These are phyloP conservation scores for Invenusta paracnida DNA, from an alignment of 2,888 invertebrate genomes.

Conservation along the genomic window DNA sequence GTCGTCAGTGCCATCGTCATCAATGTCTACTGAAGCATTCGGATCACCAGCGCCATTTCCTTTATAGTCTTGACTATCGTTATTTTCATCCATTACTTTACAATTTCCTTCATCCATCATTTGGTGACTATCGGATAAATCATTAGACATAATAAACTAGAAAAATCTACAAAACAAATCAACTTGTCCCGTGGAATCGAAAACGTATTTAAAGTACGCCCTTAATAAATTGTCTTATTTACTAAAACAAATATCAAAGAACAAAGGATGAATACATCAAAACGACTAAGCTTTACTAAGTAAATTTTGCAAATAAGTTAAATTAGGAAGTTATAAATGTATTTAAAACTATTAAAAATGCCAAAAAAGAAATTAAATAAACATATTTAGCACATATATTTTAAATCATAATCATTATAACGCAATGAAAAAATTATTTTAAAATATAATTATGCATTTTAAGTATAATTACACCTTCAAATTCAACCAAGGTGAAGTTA, in stretches of 20 bases:
- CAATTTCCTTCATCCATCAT: slow-evolving; percentile 21
- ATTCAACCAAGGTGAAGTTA: no score
- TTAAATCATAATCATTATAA: no score
- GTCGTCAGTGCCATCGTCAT: slow-evolving; percentile 14
- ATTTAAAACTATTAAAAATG: no score
- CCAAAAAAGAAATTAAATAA: no score
- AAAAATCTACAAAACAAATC: slow-evolving; percentile 17
- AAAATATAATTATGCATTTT: no score
- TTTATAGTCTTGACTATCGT: slow-evolving; percentile 18
- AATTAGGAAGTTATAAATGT: no score
- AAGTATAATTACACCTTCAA: no score
- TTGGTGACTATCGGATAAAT: slow-evolving; percentile 2
- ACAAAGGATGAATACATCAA: no score
- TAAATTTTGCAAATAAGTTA: no score
- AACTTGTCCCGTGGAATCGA: slow-evolving; percentile 16
- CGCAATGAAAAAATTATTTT: no score
- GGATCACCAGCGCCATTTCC: slow-evolving; percentile 6
- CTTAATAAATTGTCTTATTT: neutral
- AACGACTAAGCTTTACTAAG: no score
- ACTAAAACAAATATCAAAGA: neutral
- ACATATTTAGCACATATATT: no score
- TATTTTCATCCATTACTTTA: neutral
- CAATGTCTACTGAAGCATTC: neutral
- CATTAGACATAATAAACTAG: slow-evolving; percentile 25
- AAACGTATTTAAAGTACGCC: slow-evolving; percentile 25